phyloP scores from a whole-genome alignment of 2,113 vertebrate genomes.

The Oreochromis spilurus region DNA sequence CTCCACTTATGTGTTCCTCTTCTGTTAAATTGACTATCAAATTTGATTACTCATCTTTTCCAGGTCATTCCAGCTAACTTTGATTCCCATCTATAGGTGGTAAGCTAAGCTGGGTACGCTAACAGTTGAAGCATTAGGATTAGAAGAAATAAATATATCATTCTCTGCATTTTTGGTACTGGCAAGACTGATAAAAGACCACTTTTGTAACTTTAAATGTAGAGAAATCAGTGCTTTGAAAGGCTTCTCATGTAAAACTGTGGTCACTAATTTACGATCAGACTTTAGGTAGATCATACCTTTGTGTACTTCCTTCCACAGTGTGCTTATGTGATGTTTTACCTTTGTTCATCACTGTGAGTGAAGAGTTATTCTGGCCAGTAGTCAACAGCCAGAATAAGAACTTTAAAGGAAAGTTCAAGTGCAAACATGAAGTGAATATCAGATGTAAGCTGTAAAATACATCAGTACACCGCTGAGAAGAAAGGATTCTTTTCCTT shows the following conservation, averaged over 20 bases:
- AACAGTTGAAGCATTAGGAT: neutral
- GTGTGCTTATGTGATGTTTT: neutral
- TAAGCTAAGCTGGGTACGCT: neutral
- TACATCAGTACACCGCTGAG: neutral
- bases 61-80: too few relatives aligned
- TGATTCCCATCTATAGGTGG: fast-evolving
- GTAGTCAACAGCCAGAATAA: neutral
- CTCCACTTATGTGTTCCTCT: neutral
- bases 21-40: neutral
- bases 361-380: neutral
- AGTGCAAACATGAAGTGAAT: neutral
- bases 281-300: neutral
- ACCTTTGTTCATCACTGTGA: neutral
- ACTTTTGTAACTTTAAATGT: neutral
- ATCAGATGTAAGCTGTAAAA: neutral
- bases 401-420: neutral
- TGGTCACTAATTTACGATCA: neutral
- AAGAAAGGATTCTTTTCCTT: neutral
- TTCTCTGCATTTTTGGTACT: neutral
- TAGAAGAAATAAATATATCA: neutral
- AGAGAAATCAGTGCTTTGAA: neutral
- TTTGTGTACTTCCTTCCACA: neutral
- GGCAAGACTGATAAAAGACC: neutral
- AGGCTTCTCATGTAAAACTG: neutral
- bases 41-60: neutral